A percentile compares a stretch with the other conserved stretches of the same genome.
Conservation (phyloP, 2,888 invertebrate genomes). For the Nudaria mundana region DNA sequence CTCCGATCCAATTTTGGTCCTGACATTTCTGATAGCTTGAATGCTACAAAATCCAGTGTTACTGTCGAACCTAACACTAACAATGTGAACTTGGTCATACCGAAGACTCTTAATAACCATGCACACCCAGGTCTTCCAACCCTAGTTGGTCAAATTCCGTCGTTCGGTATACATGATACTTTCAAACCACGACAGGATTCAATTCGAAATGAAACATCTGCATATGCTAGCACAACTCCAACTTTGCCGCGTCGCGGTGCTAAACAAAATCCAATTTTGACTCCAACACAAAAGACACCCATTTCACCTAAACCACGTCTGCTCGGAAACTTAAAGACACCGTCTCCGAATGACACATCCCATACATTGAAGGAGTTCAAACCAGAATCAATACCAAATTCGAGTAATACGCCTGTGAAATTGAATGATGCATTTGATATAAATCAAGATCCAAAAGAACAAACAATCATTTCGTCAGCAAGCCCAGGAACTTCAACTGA, state of each 20-base stretch:
- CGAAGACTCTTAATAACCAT: slow-evolving; percentile 5
- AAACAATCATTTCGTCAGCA: too few relatives aligned
- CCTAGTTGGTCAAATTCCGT: slow-evolving; percentile 1
- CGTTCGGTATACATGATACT: background rate
- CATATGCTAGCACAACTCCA: background rate
- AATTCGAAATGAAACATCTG: background rate
- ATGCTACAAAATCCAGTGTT: background rate
- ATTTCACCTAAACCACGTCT: background rate
- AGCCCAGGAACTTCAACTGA: too few relatives aligned
- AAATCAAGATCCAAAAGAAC: too few relatives aligned
- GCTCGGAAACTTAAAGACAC: slow-evolving; percentile 11
- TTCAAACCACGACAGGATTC: background rate
- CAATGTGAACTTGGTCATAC: background rate
- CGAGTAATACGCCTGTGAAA: too few relatives aligned
- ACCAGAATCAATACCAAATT: too few relatives aligned
- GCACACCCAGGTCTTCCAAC: slow-evolving; percentile 1
- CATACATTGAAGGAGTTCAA: too few relatives aligned
- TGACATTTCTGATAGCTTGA: background rate
- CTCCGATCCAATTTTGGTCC: slow-evolving; percentile 10
- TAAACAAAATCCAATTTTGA: background rate
- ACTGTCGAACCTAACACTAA: background rate
- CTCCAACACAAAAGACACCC: background rate
- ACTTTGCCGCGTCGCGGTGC: background rate
- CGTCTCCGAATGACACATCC: too few relatives aligned
- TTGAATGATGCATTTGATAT: too few relatives aligned